These are phyloP conservation scores for Phyto melanocephala DNA, from an alignment of 2,888 invertebrate genomes.

Conservation along the genomic window DNA sequence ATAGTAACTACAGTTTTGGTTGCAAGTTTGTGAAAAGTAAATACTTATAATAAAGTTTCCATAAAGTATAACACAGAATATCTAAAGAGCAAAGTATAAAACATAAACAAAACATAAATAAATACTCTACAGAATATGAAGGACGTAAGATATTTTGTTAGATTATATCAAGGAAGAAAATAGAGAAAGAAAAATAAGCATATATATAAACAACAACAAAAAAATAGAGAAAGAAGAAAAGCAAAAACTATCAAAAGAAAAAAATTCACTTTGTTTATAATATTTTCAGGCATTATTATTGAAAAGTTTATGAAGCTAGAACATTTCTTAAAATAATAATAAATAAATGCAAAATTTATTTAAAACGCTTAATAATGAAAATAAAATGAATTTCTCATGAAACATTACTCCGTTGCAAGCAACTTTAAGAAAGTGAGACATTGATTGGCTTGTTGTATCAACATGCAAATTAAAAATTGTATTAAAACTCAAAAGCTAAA, in stretches of 20 bases:
- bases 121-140: conserved; percentile 20
- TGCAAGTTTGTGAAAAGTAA: conserved; percentile 58
- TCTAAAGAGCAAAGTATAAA: conserved; percentile 2
- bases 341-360: conserved; percentile 39
- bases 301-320: conserved; percentile 47
- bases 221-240: not conserved
- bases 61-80: conserved; percentile 41
- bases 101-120: conserved; percentile 12
- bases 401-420: not conserved
- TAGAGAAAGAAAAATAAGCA: no score
- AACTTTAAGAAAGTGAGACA: not conserved
- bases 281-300: conserved; percentile 47
- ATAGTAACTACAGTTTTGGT: conserved; percentile 17
- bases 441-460: conserved; percentile 17
- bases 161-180: conserved; percentile 8
- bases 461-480: not conserved
- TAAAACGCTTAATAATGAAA: not conserved
- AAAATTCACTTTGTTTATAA: conserved; percentile 44
- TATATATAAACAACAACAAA: not conserved
- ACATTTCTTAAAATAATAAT: conserved; percentile 19
- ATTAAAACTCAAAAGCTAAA: not conserved
- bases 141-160: conserved; percentile 34
- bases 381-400: not conserved
- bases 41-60: conserved; percentile 53
- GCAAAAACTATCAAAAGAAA: conserved; percentile 14